Evolutionary conservation across 2,888 invertebrate genomes (phyloP).

Genomic region (Agapetus fuscipes): DNA sequence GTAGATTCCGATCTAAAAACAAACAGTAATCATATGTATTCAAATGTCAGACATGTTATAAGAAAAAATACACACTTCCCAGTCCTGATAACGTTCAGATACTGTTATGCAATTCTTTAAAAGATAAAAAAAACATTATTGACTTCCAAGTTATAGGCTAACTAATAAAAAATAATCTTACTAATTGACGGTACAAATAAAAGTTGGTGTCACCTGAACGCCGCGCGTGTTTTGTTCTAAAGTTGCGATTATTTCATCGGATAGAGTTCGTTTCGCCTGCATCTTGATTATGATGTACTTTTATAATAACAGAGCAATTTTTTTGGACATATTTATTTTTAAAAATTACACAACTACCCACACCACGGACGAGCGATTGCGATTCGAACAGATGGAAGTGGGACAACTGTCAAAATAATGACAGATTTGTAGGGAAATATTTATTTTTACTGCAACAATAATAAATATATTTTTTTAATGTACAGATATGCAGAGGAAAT

Average conservation of each 20-base stretch:
- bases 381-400: not conserved
- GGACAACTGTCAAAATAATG: not conserved
- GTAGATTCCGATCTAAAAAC: constrained; percentile 49
- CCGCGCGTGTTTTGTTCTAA: constrained; percentile 17
- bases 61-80: too few relatives aligned
- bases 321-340: constrained; percentile 18
- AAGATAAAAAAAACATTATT: too few relatives aligned
- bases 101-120: too few relatives aligned
- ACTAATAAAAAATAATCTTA: too few relatives aligned
- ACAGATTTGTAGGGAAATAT: too few relatives aligned
- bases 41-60: not conserved
- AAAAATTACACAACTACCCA: constrained; percentile 17
- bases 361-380: not conserved
- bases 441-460: too few relatives aligned
- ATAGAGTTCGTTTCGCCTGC: constrained; percentile 6
- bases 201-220: constrained; percentile 9
- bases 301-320: not conserved
- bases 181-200: too few relatives aligned
- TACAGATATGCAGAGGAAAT: too few relatives aligned
- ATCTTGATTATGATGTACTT: constrained; percentile 4
- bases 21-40: constrained; percentile 21
- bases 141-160: too few relatives aligned
- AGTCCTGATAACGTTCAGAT: too few relatives aligned
- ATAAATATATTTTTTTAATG: too few relatives aligned
- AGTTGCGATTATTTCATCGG: constrained; percentile 5